Percentiles rank a stretch among this genome's conserved stretches.
Evolutionary conservation across 35 echinoderm and acorn worm species (phyloP).

Genomic region (Holothuria glaberrima): DNA sequence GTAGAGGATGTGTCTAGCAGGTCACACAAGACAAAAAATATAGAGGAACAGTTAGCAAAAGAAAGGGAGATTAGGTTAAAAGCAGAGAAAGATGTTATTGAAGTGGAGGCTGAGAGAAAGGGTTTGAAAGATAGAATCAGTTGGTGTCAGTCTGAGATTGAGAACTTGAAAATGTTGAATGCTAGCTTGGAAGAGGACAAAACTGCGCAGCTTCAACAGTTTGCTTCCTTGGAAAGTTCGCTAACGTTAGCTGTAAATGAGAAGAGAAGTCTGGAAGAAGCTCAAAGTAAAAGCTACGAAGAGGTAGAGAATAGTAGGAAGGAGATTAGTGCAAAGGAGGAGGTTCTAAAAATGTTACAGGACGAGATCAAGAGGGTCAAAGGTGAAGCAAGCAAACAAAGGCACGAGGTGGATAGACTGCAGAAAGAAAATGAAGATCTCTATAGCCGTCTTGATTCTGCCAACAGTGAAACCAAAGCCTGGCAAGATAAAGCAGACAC

Average conservation of each 20-base stretch:
- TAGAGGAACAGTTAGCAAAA: slow-evolving; percentile 8
- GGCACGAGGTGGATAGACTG: slow-evolving; percentile 34
- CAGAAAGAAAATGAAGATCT: slow-evolving; percentile 52
- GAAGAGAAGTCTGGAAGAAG: background rate
- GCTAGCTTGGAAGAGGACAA: background rate
- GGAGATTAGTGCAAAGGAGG: slow-evolving; percentile 44
- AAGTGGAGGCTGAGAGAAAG: background rate
- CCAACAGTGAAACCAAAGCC: background rate
- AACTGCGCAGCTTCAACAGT: background rate
- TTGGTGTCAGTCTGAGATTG: background rate
- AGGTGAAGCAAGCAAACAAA: slow-evolving; percentile 1
- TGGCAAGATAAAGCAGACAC: slow-evolving; percentile 42
- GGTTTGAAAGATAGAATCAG: background rate
- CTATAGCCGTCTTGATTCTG: slow-evolving; percentile 8
- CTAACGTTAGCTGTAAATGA: background rate
- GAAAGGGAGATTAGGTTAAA: slow-evolving; percentile 29
- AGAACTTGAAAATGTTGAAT: slow-evolving; percentile 9
- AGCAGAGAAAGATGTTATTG: background rate
- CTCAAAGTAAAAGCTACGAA: background rate
- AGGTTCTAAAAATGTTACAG: slow-evolving; percentile 43
- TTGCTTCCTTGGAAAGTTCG: background rate
- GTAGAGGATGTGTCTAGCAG: slow-evolving; percentile 20
- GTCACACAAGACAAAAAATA: background rate
- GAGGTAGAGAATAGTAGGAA: background rate
- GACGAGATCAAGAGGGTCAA: slow-evolving; percentile 49